These are phyloP conservation scores for Tetranychus truncatus DNA, from an alignment of 2,888 invertebrate species.

Conservation along the genomic window DNA sequence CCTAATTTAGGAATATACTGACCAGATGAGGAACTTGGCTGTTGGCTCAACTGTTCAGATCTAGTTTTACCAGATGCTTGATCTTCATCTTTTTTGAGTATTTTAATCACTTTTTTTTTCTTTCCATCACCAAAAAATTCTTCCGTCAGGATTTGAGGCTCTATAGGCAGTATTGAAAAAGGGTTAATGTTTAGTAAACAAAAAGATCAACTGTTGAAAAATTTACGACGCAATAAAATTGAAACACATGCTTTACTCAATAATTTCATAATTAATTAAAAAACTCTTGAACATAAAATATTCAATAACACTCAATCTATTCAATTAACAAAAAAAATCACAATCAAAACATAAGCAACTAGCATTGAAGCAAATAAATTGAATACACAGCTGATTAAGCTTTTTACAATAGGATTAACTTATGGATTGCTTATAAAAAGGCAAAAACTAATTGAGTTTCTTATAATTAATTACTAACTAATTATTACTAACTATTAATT, in stretches of 20 bases:
- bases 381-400: no score
- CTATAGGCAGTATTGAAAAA: not conserved
- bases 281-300: not conserved
- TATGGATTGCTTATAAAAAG: no score
- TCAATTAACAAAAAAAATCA: no score
- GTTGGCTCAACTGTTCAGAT: not conserved
- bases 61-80: not conserved
- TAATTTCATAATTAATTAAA: not conserved
- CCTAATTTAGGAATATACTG: not conserved
- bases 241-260: no score
- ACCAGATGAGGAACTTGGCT: not conserved
- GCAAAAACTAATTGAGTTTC: no score
- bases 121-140: constrained; percentile 14
- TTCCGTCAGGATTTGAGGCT: constrained; percentile 16
- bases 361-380: no score
- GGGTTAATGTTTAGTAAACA: no score
- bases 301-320: not conserved
- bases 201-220: not conserved
- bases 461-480: no score
- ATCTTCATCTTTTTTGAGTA: constrained; percentile 9
- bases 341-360: no score
- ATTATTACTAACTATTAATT: no score
- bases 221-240: not conserved
- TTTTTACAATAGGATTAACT: no score
- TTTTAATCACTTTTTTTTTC: constrained; percentile 3